A percentile compares a stretch with the other conserved stretches of the same genome.
Evolutionary conservation across 2,113 vertebrate species (phyloP).

Genomic region (Poeciliopsis turrubarensis): DNA sequence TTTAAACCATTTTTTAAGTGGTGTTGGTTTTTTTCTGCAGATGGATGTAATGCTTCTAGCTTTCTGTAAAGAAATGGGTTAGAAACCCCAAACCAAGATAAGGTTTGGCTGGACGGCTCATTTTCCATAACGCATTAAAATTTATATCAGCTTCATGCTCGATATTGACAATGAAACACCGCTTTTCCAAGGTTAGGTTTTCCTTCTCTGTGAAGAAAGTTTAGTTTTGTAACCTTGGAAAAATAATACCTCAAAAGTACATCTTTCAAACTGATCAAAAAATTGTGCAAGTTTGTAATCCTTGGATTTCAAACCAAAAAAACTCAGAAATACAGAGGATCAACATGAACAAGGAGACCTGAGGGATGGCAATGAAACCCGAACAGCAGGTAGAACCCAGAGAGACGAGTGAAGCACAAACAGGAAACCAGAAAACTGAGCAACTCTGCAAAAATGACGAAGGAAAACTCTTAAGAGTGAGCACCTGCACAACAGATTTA

Average conservation of each 20-base stretch:
- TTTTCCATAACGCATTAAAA: not conserved
- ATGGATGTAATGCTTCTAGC: not conserved
- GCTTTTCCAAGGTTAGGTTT: no score
- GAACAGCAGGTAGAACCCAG: not conserved
- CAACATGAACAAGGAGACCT: not conserved
- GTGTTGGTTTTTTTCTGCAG: not conserved
- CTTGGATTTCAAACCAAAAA: not conserved
- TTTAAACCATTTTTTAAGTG: no score
- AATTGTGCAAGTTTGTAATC: not conserved
- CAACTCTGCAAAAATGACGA: not conserved
- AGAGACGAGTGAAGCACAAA: not conserved
- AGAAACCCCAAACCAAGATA: not conserved
- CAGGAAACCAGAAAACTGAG: not conserved
- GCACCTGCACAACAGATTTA: not conserved
- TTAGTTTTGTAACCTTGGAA: not conserved
- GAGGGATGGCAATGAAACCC: not conserved
- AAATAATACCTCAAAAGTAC: not conserved
- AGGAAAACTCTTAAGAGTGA: not conserved
- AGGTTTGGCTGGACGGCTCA: no score
- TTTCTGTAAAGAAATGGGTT: not conserved
- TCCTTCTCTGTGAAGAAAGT: not conserved
- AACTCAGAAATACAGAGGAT: not conserved
- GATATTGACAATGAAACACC: not conserved
- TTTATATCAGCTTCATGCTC: not conserved
- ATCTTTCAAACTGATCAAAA: not conserved